phyloP scores from a whole-genome alignment of 2,888 invertebrate species.

The Acleris emargana region DNA sequence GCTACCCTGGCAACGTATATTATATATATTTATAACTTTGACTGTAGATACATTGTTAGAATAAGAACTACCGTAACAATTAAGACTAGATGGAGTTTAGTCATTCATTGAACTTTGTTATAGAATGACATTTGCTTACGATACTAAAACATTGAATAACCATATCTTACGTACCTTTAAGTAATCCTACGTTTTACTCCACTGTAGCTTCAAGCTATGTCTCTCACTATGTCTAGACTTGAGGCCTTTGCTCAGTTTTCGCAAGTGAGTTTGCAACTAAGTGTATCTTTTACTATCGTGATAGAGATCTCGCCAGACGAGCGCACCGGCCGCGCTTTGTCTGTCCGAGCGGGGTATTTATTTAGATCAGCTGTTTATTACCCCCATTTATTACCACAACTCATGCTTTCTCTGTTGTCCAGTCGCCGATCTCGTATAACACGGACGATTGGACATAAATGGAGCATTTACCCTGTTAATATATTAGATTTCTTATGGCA shows the following conservation, averaged over 20 bases:
- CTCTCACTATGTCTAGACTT: background rate
- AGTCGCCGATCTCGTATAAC: conserved; percentile 44
- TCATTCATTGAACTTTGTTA: too few relatives aligned
- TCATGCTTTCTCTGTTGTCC: conserved; percentile 59
- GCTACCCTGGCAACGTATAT: too few relatives aligned
- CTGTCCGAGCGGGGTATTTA: conserved; percentile 48
- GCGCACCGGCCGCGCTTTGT: conserved; percentile 38
- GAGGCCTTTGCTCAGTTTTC: background rate
- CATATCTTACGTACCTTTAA: background rate
- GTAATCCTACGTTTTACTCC: background rate
- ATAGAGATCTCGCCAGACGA: conserved; percentile 28
- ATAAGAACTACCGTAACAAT: too few relatives aligned
- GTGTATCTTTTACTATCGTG: conserved; percentile 15
- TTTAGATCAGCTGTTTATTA: conserved; percentile 54
- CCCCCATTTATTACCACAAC: conserved; percentile 54
- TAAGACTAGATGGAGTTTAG: too few relatives aligned
- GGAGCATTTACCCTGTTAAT: conserved; percentile 49
- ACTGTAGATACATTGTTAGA: too few relatives aligned
- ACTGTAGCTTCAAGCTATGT: background rate
- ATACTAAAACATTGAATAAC: too few relatives aligned
- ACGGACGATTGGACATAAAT: conserved; percentile 48
- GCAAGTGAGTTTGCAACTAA: conserved; percentile 5
- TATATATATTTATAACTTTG: too few relatives aligned
- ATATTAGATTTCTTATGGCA: conserved; percentile 39
- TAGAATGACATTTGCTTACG: too few relatives aligned